Percentiles rank a stretch among this genome's conserved stretches.
These are phyloP conservation scores for Sarotherodon lohbergeri DNA, from an alignment of 2,113 vertebrate genomes.

Conservation along the genomic window DNA sequence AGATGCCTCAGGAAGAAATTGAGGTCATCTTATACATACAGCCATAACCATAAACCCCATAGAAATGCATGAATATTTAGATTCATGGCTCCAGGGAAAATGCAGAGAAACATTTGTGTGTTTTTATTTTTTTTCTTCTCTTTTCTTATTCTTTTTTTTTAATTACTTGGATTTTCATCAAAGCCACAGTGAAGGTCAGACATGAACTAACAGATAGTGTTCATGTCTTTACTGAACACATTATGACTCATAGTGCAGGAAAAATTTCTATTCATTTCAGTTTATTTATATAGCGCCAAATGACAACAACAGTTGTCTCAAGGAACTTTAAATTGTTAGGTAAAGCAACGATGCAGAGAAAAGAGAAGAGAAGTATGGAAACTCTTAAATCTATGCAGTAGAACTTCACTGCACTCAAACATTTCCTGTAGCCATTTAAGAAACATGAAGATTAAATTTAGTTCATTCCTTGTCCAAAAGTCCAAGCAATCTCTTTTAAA, in stretches of 20 bases:
- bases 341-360: neutral
- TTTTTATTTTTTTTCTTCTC: neutral
- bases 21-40: neutral
- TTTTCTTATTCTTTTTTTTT: accelerated
- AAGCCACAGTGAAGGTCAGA: neutral
- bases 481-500: neutral
- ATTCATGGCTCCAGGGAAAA: neutral
- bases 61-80: neutral
- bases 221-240: neutral
- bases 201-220: neutral
- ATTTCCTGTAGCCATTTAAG: neutral
- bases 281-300: neutral
- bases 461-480: neutral
- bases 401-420: neutral
- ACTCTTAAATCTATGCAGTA: neutral
- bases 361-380: neutral
- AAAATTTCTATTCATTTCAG: neutral
- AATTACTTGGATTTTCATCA: neutral
- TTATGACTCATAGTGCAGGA: neutral
- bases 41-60: neutral
- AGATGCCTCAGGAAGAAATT: neutral
- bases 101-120: neutral
- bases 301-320: neutral
- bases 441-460: neutral
- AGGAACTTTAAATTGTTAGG: neutral